A percentile compares a stretch with the other conserved stretches of the same genome.
Evolutionary conservation across 2,113 vertebrate species (phyloP).

Genomic region (Laterallus jamaicensis): DNA sequence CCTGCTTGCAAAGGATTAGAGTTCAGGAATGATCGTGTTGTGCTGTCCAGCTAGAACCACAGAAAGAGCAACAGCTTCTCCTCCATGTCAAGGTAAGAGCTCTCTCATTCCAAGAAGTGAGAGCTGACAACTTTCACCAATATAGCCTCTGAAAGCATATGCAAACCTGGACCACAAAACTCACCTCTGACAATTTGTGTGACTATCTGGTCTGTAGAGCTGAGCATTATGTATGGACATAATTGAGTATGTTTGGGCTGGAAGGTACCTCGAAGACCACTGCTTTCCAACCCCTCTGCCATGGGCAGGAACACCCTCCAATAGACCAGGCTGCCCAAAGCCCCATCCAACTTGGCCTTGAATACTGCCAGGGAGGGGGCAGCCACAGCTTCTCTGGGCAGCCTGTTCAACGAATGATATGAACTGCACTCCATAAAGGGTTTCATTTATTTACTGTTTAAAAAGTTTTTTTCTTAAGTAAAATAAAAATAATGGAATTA

Average conservation of each 20-base stretch:
- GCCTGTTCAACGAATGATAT: not conserved
- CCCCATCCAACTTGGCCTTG: no score
- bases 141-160: not conserved
- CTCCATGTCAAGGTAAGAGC: not conserved
- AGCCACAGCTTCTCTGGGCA: no score
- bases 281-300: no score
- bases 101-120: not conserved
- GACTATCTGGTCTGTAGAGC: not conserved
- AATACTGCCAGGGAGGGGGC: no score
- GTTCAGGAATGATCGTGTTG: fast-evolving
- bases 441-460: not conserved
- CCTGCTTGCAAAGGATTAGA: conserved; percentile 7
- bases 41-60: not conserved
- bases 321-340: no score
- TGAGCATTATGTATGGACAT: fast-evolving
- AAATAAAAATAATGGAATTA: not conserved
- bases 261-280: no score
- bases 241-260: no score
- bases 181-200: not conserved
- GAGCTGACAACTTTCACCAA: not conserved
- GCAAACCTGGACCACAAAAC: not conserved
- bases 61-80: not conserved
- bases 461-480: not conserved
- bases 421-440: not conserved
- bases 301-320: no score